Conservation (phyloP, 2,888 invertebrate genomes). For the Andrena chrysosceles region DNA sequence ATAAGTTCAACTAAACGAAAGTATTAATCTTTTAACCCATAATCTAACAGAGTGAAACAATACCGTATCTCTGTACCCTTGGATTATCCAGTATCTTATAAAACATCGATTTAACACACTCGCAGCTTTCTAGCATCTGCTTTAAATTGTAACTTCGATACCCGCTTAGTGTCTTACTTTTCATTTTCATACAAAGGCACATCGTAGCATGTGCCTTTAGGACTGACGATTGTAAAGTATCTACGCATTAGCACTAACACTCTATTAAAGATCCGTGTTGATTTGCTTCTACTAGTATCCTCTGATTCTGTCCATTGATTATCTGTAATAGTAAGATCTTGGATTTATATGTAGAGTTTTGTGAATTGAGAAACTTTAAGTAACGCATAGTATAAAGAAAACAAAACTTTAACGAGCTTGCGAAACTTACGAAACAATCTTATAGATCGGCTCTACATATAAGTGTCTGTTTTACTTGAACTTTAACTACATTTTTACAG, state of each 20-base stretch:
- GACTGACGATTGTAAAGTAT: slow-evolving; percentile 25
- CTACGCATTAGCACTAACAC: slow-evolving; percentile 14
- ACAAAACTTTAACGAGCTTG: background rate
- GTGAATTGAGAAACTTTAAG: background rate
- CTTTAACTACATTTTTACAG: slow-evolving; percentile 20
- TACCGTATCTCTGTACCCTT: slow-evolving; percentile 22
- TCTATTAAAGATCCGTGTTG: slow-evolving; percentile 10
- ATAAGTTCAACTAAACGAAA: slow-evolving; percentile 57
- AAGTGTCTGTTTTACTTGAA: slow-evolving; percentile 17
- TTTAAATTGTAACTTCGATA: slow-evolving; percentile 38
- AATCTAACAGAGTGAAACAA: slow-evolving; percentile 23
- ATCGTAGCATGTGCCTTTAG: slow-evolving; percentile 36
- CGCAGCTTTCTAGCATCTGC: slow-evolving; percentile 51
- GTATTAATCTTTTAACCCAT: slow-evolving; percentile 23
- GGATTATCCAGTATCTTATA: slow-evolving; percentile 32
- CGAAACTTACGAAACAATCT: background rate
- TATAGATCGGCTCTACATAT: slow-evolving; percentile 11
- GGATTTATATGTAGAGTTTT: slow-evolving; percentile 7
- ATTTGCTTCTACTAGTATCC: slow-evolving; percentile 26
- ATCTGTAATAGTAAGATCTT: slow-evolving; percentile 5
- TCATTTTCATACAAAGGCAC: slow-evolving; percentile 33
- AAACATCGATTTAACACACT: slow-evolving; percentile 38
- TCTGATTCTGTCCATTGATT: slow-evolving; percentile 2
- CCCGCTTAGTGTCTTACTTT: slow-evolving; percentile 43
- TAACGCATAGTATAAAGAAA: background rate